These are phyloP conservation scores for Raja brachyura DNA, from an alignment of 2,113 vertebrate species.

Conservation along the genomic window DNA sequence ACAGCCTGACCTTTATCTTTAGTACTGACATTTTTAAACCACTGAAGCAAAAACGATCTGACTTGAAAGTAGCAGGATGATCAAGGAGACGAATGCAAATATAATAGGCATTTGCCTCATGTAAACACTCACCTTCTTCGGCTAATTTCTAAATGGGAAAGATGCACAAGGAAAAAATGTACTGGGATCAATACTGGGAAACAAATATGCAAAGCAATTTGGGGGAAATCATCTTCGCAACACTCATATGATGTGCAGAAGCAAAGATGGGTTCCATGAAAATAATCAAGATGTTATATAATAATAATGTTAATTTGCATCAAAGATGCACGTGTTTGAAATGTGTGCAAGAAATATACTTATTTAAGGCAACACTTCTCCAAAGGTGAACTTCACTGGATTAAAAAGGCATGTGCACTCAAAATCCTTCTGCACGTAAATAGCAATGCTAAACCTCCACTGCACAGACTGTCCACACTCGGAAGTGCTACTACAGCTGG, in stretches of 20 bases:
- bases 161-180: background rate
- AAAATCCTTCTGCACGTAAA: too few relatives aligned
- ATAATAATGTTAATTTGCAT: background rate
- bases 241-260: background rate
- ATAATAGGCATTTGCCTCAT: background rate
- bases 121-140: background rate
- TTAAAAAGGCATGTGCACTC: too few relatives aligned
- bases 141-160: constrained; percentile 3
- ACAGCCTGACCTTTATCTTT: background rate
- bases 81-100: background rate
- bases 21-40: background rate
- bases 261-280: background rate
- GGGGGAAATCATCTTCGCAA: background rate
- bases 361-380: background rate
- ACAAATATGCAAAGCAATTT: background rate
- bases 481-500: too few relatives aligned
- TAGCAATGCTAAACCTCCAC: too few relatives aligned
- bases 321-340: background rate
- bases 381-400: background rate
- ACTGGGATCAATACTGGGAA: background rate
- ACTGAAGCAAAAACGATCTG: background rate
- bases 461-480: too few relatives aligned
- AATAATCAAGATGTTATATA: too few relatives aligned
- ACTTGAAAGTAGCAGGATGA: background rate
- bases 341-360: background rate